These are phyloP conservation scores for Hyles euphorbiae DNA, from an alignment of 1,140 invertebrate genomes.

Conservation along the genomic window DNA sequence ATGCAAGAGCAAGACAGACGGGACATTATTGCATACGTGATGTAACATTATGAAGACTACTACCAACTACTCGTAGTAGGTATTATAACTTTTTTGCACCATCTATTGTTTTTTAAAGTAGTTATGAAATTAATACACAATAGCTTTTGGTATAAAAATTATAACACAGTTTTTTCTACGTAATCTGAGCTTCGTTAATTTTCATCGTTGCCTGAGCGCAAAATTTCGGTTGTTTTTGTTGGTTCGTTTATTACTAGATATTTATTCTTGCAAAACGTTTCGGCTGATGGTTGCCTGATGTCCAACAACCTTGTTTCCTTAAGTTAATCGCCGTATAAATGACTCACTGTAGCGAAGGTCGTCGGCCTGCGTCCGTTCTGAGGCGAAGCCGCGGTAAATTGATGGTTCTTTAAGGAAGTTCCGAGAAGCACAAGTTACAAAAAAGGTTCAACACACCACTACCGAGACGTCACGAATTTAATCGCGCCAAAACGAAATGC, in stretches of 20 bases:
- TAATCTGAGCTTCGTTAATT: no score
- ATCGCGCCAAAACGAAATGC: constrained; percentile 18
- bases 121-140: no score
- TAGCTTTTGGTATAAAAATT: no score
- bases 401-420: constrained; percentile 43
- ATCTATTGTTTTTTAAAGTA: no score
- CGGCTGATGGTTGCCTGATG: constrained; percentile 8
- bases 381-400: constrained; percentile 53
- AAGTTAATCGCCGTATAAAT: constrained; percentile 46
- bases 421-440: constrained; percentile 22
- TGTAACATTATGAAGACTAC: no score
- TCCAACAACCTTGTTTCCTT: constrained; percentile 41
- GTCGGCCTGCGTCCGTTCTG: constrained; percentile 39
- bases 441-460: constrained; percentile 16
- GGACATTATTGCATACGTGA: no score
- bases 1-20: no score
- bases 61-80: no score
- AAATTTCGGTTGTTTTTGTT: no score
- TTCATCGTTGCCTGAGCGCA: no score
- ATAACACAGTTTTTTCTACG: no score
- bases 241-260: background rate
- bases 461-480: constrained; percentile 17
- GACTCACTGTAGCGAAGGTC: constrained; percentile 57
- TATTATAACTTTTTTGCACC: no score
- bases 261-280: constrained; percentile 2